A percentile compares a stretch with the other conserved stretches of the same genome.
phyloP scores from a whole-genome alignment of 2,113 vertebrate genomes.

The Callithrix jacchus region DNA sequence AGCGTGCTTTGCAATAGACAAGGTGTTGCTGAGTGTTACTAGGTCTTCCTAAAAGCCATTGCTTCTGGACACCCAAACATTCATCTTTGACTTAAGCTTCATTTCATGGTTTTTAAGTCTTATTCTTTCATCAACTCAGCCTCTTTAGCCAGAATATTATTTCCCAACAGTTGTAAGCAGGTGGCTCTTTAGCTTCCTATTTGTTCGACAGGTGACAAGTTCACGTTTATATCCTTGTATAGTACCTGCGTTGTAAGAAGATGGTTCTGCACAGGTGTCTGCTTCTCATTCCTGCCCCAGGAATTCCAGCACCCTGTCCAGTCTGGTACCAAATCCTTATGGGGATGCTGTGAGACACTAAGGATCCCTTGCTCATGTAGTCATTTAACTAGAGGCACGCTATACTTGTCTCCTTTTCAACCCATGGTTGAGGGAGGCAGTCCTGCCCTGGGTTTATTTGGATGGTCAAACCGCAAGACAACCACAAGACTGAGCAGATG shows the following conservation, averaged over 20 bases:
- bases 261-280: neutral
- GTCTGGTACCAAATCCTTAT: neutral
- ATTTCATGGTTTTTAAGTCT: neutral
- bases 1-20: neutral
- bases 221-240: neutral
- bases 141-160: neutral
- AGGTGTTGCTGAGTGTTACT: neutral
- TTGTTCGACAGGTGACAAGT: neutral
- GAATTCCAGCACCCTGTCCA: too few species aligned
- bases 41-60: neutral
- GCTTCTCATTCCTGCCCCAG: neutral
- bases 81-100: neutral
- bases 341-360: accelerated
- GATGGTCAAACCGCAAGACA: too few species aligned
- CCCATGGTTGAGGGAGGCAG: neutral
- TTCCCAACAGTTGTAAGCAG: neutral
- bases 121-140: neutral
- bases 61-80: neutral
- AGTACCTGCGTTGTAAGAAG: neutral
- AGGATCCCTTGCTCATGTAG: neutral
- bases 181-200: neutral
- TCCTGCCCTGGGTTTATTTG: neutral
- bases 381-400: neutral
- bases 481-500: neutral
- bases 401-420: neutral